Evolutionary conservation across 2,113 vertebrate species (phyloP).

Genomic region (Lontra canadensis): DNA sequence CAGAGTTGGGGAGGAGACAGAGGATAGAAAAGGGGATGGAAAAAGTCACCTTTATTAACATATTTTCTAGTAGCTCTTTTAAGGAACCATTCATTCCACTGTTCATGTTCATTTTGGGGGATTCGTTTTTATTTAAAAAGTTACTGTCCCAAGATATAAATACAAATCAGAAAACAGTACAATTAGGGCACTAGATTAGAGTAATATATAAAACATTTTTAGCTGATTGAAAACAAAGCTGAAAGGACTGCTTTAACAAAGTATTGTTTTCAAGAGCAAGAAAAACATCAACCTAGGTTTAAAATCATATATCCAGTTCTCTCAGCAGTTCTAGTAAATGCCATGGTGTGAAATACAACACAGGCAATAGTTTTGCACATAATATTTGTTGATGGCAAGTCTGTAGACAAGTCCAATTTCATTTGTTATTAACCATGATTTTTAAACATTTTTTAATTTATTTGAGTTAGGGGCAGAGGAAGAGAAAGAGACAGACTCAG

Average conservation of each 20-base stretch:
- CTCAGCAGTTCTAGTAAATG: slow-evolving; percentile 99
- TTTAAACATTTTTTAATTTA: too few relatives aligned
- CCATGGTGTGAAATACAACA: slow-evolving; percentile 98
- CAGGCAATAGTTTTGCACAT: slow-evolving; percentile 96
- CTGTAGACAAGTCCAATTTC: slow-evolving; percentile 84
- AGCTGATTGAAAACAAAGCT: slow-evolving; percentile 94
- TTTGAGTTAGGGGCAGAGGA: too few relatives aligned
- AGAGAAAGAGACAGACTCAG: too few relatives aligned
- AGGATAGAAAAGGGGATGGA: neutral
- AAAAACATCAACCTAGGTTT: slow-evolving; percentile 90
- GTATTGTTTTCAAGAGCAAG: slow-evolving; percentile 92
- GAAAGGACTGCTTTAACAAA: slow-evolving; percentile 94
- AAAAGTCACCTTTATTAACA: neutral
- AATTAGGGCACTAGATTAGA: slow-evolving; percentile 97
- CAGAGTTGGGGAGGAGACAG: neutral
- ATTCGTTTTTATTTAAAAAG: slow-evolving; percentile 99
- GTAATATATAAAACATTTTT: slow-evolving; percentile 93
- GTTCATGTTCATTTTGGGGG: neutral
- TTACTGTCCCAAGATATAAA: slow-evolving; percentile 99
- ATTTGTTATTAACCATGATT: slow-evolving; percentile 83
- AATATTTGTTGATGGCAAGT: slow-evolving; percentile 96
- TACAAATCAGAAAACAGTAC: slow-evolving; percentile 99
- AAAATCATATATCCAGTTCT: slow-evolving; percentile 96
- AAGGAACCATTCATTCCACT: neutral
- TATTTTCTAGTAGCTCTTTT: neutral